Conservation (phyloP, 2,113 vertebrate species). For the Noturus placidus region DNA sequence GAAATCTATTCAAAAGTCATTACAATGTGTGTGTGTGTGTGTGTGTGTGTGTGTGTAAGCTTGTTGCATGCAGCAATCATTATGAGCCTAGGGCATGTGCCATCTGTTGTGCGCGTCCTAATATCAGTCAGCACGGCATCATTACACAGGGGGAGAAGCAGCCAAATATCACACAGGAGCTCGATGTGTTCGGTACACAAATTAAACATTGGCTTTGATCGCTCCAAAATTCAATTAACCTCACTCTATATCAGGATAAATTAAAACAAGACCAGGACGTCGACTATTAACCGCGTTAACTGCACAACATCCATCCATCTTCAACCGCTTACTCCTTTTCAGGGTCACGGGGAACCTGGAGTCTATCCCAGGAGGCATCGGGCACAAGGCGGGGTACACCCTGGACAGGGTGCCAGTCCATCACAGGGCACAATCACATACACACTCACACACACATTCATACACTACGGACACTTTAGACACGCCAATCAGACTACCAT, state of each 20-base stretch:
- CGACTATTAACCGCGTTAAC: not conserved
- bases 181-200: not conserved
- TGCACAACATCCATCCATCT: no score
- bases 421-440: no score
- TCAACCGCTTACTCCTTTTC: no score
- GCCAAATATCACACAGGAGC: conserved; percentile 6
- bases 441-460: no score
- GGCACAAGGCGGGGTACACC: no score
- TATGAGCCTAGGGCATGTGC: conserved; percentile 18
- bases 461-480: no score
- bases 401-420: no score
- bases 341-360: no score
- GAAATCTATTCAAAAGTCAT: conserved; percentile 25
- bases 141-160: not conserved
- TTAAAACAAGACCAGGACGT: not conserved
- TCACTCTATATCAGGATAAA: not conserved
- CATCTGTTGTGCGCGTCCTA: conserved; percentile 26
- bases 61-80: conserved; percentile 9
- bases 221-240: not conserved
- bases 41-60: not conserved
- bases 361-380: no score
- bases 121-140: conserved; percentile 13
- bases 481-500: no score
- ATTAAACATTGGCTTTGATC: conserved; percentile 10
- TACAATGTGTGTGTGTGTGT: conserved; percentile 14